Base-by-base conservation (phyloP, 1,140 invertebrate genomes). In the Sarcophaga peregrina region DNA sequence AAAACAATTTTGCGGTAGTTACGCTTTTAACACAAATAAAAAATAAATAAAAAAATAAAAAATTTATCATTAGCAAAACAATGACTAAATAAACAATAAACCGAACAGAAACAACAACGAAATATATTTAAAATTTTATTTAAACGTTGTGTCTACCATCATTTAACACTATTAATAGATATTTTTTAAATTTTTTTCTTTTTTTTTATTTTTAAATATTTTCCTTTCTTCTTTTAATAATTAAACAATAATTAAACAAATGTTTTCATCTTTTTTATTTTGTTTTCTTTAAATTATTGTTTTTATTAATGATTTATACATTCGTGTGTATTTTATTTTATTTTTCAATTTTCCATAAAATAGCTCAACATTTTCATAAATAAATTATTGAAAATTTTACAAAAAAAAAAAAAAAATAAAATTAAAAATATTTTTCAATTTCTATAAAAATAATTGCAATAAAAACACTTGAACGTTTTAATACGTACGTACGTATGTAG, bases 161-260 rank as follows among this genome's bases (percentile, higher is more conserved):
- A 68, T 68, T 68, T 68, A 68, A 68, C 62, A 68, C 58, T 68
- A 68, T 68, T 68, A 58, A 58, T 58, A 13, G 7, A 58, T 73
- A 73, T 17, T 54, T 11, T 54, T 54, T 54, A 7, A 10, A 25
- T 37, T 73, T 10, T 73, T 73, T 73, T 73, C 20, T 17, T 10
- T n/a, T 72, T 25, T 72, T n/a, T n/a, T 72, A 72, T 68, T 68
- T 68, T 17, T 2, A 25, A 25, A 73, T 17, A 20, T 37, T 73
- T 73, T 73, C 9, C 25, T 73, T 25, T 73, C 7, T 73, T 73
- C 11, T 17, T 75, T 75, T 17, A 75, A 68, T 68, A 17, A 15
- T 68, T 68, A 15, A 68, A 46, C 45, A 75, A 68, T 68, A 17
- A 15, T 68, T 68, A 15, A 68, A 46, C 45, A 75, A 75, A 46